These are phyloP conservation scores for Goniozus legneri DNA, from an alignment of 1,140 invertebrate genomes.

Conservation along the genomic window DNA sequence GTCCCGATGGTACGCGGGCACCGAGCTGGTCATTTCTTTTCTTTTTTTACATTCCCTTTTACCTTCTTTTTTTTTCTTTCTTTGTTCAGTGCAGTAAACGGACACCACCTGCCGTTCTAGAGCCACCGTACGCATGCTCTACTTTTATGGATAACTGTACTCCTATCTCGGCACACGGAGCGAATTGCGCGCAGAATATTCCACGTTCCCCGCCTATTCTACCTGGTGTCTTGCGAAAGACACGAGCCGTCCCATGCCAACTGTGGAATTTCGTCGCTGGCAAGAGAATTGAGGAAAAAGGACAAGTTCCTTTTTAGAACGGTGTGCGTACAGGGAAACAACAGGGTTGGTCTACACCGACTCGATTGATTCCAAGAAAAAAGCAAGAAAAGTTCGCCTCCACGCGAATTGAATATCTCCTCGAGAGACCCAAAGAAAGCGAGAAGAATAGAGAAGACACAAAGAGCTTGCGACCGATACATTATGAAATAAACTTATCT, in stretches of 20 bases:
- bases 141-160: constrained; percentile 39
- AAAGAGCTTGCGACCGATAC: too few species aligned
- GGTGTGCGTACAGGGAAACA: too few species aligned
- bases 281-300: too few species aligned
- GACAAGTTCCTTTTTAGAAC: too few species aligned
- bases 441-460: too few species aligned
- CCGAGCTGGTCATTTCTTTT: background rate
- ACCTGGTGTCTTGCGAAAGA: constrained; percentile 12
- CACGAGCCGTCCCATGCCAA: background rate
- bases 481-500: too few species aligned
- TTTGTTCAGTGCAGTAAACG: constrained; percentile 26
- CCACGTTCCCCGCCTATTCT: constrained; percentile 8
- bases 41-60: constrained; percentile 1
- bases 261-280: too few species aligned
- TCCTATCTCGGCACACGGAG: constrained; percentile 29
- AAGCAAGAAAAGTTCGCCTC: too few species aligned
- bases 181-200: constrained; percentile 15
- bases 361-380: too few species aligned
- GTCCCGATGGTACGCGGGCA: constrained; percentile 18
- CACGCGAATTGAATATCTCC: too few species aligned
- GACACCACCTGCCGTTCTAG: constrained; percentile 35
- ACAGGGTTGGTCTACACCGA: too few species aligned
- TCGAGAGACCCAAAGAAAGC: too few species aligned
- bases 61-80: constrained; percentile 21
- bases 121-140: constrained; percentile 30